Evolutionary conservation across 2,113 vertebrate species (phyloP).

Genomic region (Gulo gulo): DNA sequence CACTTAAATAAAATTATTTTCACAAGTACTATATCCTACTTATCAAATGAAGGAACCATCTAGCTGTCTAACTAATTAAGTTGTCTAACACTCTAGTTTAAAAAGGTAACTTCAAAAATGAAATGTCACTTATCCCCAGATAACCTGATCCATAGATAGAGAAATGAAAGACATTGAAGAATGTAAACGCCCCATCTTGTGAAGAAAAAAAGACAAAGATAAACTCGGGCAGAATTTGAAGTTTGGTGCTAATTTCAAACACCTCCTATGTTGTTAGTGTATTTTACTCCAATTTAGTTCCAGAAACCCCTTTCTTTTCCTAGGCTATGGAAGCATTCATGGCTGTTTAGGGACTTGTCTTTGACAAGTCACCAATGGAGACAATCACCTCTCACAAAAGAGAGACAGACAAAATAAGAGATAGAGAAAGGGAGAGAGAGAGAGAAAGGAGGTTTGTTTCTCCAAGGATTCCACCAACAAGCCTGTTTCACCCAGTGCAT

Average conservation of each 20-base stretch:
- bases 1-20: background rate
- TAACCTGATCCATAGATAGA: background rate
- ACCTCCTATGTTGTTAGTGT: background rate
- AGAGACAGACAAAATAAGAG: background rate
- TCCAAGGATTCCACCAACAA: background rate
- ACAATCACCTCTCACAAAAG: background rate
- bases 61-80: background rate
- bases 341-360: background rate
- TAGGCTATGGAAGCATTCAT: background rate
- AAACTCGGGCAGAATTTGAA: background rate
- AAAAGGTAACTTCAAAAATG: background rate
- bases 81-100: background rate
- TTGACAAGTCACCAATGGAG: background rate
- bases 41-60: conserved; percentile 29
- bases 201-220: background rate
- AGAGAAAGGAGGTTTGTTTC: background rate
- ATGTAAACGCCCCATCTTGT: background rate
- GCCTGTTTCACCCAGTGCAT: background rate
- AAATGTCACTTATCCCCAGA: background rate
- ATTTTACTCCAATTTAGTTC: background rate
- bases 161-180: background rate
- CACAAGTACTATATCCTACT: background rate
- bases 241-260: background rate
- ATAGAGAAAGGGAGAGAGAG: too few relatives aligned
- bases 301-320: background rate